These are phyloP conservation scores for Diarsia brunnea DNA, from an alignment of 2,888 invertebrate genomes.

Conservation along the genomic window DNA sequence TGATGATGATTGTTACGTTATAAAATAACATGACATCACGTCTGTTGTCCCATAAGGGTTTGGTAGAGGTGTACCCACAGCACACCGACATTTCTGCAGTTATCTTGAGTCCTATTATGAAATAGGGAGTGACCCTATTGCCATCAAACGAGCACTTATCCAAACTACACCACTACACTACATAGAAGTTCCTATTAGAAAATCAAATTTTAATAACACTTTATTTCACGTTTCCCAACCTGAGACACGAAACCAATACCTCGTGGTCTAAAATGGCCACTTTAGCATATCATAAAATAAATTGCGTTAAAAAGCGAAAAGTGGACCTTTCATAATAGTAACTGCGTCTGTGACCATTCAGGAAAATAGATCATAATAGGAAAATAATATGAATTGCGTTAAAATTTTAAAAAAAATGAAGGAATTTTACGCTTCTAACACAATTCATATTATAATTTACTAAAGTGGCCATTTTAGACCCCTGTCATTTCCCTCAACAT, in stretches of 20 bases:
- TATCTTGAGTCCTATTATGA: not conserved
- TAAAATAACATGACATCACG: not conserved
- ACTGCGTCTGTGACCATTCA: too few relatives aligned
- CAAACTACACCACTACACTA: not conserved
- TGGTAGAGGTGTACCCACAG: not conserved
- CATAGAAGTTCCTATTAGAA: not conserved
- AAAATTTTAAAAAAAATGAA: too few relatives aligned
- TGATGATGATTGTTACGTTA: not conserved
- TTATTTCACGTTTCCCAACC: not conserved
- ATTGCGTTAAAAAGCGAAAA: too few relatives aligned
- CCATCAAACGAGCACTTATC: not conserved
- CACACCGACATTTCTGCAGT: not conserved
- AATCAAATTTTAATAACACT: not conserved
- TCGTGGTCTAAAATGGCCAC: not conserved
- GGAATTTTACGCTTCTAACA: too few relatives aligned
- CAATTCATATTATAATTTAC: too few relatives aligned
- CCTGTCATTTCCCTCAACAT: too few relatives aligned
- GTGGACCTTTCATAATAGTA: too few relatives aligned
- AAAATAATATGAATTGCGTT: too few relatives aligned
- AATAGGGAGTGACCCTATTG: not conserved
- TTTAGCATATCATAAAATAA: too few relatives aligned
- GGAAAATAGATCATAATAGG: too few relatives aligned
- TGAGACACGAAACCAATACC: not conserved
- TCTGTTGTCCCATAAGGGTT: not conserved
- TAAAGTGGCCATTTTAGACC: too few relatives aligned